phyloP scores from a whole-genome alignment of 2,888 invertebrate genomes.

The Drosophila maculinotata region DNA sequence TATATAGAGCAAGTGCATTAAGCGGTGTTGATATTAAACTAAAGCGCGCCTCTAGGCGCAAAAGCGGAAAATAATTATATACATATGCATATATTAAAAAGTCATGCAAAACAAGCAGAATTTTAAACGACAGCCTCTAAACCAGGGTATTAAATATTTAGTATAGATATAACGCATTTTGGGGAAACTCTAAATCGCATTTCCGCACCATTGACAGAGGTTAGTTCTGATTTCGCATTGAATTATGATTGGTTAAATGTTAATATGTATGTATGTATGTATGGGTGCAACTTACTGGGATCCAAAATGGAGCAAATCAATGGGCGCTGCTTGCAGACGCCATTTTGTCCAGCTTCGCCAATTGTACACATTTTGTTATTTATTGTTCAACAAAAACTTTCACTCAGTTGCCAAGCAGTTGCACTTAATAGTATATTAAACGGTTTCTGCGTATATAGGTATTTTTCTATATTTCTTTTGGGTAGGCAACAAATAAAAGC shows the following conservation, averaged over 20 bases:
- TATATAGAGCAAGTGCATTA: conserved; percentile 43
- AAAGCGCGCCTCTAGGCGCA: conserved; percentile 27
- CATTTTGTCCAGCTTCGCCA: conserved; percentile 83
- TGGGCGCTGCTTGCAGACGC: conserved; percentile 83
- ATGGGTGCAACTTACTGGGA: conserved; percentile 83
- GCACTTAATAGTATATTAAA: conserved; percentile 14
- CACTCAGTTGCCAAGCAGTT: conserved; percentile 21
- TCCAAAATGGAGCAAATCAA: conserved; percentile 84
- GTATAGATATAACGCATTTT: no score
- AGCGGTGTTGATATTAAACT: conserved; percentile 26
- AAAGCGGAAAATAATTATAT: conserved; percentile 3
- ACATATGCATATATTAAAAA: background rate
- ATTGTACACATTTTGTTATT: conserved; percentile 55
- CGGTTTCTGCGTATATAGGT: conserved; percentile 12
- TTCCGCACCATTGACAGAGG: conserved; percentile 57
- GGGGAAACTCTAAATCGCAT: conserved; percentile 17
- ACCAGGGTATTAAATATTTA: background rate
- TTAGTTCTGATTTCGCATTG: conserved; percentile 55
- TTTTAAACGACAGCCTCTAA: conserved; percentile 1
- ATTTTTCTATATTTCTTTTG: conserved; percentile 34
- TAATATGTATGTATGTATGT: conserved; percentile 5
- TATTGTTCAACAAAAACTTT: conserved; percentile 27
- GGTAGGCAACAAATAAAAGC: conserved; percentile 44
- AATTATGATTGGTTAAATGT: background rate
- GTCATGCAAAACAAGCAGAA: conserved; percentile 13